Base-by-base conservation (phyloP, 1,140 invertebrate genomes). In the Drosophila watanabei region DNA sequence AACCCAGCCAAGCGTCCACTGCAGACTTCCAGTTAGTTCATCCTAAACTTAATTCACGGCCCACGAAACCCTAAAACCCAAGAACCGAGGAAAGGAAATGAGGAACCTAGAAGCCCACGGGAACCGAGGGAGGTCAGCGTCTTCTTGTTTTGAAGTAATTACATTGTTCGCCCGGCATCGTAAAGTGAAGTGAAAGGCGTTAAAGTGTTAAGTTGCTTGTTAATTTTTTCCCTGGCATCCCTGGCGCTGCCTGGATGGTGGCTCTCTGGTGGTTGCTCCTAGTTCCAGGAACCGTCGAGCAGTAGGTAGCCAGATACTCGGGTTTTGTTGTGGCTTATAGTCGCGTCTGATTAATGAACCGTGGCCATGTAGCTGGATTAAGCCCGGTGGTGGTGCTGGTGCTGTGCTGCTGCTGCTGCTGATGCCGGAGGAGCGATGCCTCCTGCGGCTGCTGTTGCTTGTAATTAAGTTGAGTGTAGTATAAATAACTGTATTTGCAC, bases 151-250 rank as follows among this genome's bases (percentile, higher is more conserved):
- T 90, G 82, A 90, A 90, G 86, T 90, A 90, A 90, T 90, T 90
- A 90, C 86, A 90, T 90, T 90, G 86, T 90, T 90, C 87, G 79
- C 82, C 82, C 66, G 70, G 79, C 86, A 82, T 82, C 86, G 64
- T 81, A 81, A 90, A 89, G 81, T 88, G 85, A 80, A 90, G 87
- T 85, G 82, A 90, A 86, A 90, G 87, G 86, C 86, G 86, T 90
- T 90, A 90, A 90, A 90, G 86, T 90, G 86, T 90, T 90, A 90
- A 90, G 86, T 91, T 90, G 86, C 86, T 90, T 90, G 86, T 90
- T 90, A 90, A 90, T 90, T 90, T 90, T 88, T 83, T 79, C 51
- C 61, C 61, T 80, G 60, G 56, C 45, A 68, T 66, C 60, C 59
- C 52, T 51, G 54, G 54, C 35, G 20, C 54, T 16, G 35, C 37